These are phyloP conservation scores for Horisme vitalbata DNA, from an alignment of 2,888 invertebrate species.

Conservation along the genomic window DNA sequence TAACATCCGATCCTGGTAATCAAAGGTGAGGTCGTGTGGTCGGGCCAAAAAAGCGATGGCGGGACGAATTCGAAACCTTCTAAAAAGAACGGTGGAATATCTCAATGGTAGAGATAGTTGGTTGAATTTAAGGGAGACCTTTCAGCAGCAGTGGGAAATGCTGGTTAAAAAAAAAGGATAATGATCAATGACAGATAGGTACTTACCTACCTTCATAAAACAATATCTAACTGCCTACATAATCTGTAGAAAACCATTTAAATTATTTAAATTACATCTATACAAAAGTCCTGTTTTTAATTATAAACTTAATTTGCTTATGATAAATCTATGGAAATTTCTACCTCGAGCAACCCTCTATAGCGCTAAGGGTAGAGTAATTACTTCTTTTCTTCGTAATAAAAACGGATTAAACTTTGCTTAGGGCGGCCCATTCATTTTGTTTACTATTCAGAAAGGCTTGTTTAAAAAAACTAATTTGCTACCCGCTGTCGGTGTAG, in stretches of 20 bases:
- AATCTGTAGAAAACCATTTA: constrained; percentile 8
- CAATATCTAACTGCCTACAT: background rate
- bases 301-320: constrained; percentile 83
- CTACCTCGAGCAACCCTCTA: constrained; percentile 79
- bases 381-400: constrained; percentile 83
- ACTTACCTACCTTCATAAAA: background rate
- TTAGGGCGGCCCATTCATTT: constrained; percentile 80
- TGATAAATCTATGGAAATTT: constrained; percentile 84
- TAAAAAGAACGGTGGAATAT: no score
- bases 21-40: no score
- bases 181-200: no score
- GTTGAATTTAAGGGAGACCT: no score
- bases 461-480: constrained; percentile 76
- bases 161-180: no score
- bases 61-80: no score
- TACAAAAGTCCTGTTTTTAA: constrained; percentile 82
- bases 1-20: no score
- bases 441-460: constrained; percentile 80
- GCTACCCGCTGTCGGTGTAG: constrained; percentile 59
- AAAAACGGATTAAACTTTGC: constrained; percentile 83
- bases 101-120: no score
- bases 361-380: constrained; percentile 80
- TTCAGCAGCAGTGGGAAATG: no score
- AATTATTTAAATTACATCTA: constrained; percentile 80
- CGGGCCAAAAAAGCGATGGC: no score